phyloP scores from a whole-genome alignment of 2,113 vertebrate species.

The Solea solea region DNA sequence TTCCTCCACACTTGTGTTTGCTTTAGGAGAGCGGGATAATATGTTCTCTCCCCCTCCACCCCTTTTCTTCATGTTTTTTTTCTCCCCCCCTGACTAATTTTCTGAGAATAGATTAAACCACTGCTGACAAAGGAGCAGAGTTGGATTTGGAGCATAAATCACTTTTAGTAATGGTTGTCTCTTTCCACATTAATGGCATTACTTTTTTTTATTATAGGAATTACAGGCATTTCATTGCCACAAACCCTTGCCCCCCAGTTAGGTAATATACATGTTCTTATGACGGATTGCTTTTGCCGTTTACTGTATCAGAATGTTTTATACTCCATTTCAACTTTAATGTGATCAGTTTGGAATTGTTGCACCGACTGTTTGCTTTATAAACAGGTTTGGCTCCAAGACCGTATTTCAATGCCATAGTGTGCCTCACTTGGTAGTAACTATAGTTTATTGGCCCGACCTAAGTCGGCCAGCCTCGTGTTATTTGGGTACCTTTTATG shows the following conservation, averaged over 20 bases:
- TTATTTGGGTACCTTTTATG: slow-evolving; percentile 27
- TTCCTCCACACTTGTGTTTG: slow-evolving; percentile 36
- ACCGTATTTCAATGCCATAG: slow-evolving; percentile 42
- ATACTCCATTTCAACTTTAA: slow-evolving; percentile 50
- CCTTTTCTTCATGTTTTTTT: slow-evolving; percentile 9
- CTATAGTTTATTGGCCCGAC: slow-evolving; percentile 52
- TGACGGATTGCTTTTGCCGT: slow-evolving; percentile 39
- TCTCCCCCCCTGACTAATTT: slow-evolving; percentile 2
- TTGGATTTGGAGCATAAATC: slow-evolving; percentile 33
- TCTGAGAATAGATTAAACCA: slow-evolving; percentile 25
- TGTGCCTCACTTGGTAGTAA: slow-evolving; percentile 35
- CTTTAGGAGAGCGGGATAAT: slow-evolving; percentile 22
- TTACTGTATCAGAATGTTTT: slow-evolving; percentile 45
- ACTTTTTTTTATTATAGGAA: slow-evolving; percentile 6
- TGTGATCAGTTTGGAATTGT: slow-evolving; percentile 58
- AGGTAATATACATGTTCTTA: slow-evolving; percentile 18
- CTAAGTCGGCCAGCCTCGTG: slow-evolving; percentile 13
- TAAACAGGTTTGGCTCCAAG: slow-evolving; percentile 43
- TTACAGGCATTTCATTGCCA: not conserved
- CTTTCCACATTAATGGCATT: slow-evolving; percentile 27
- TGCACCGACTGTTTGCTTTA: slow-evolving; percentile 50
- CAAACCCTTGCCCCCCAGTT: not conserved
- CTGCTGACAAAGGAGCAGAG: slow-evolving; percentile 5
- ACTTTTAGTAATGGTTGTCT: slow-evolving; percentile 34
- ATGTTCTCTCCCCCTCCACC: not conserved